Conservation (phyloP, 1,140 invertebrate species). For the Berghia stephanieae region DNA sequence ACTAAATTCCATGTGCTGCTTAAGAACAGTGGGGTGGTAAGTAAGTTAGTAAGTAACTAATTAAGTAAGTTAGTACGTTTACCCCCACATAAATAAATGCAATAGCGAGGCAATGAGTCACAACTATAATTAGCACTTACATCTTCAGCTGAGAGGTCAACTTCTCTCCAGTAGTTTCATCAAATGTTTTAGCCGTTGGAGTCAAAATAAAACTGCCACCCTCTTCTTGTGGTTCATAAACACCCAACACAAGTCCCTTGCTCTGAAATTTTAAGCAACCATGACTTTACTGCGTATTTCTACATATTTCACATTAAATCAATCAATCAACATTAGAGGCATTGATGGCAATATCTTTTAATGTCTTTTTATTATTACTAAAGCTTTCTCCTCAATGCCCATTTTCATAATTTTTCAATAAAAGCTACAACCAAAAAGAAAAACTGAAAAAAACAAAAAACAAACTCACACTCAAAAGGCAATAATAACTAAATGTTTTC, state of each 20-base stretch:
- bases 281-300: no score
- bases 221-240: constrained; percentile 66
- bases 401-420: no score
- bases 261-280: constrained; percentile 59
- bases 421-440: no score
- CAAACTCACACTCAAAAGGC: no score
- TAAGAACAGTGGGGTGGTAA: neutral
- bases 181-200: constrained; percentile 68
- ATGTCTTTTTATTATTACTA: no score
- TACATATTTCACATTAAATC: no score
- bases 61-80: neutral
- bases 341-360: no score
- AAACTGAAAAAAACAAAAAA: no score
- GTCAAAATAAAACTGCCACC: constrained; percentile 66
- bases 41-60: neutral
- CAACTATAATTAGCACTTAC: constrained; percentile 66
- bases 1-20: neutral
- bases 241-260: constrained; percentile 72
- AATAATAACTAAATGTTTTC: no score
- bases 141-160: constrained; percentile 68
- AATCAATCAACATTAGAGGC: no score
- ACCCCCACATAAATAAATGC: neutral
- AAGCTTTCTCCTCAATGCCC: no score
- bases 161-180: constrained; percentile 68
- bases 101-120: constrained; percentile 10